Base-by-base conservation (phyloP, 2,797 vertebrate species). In the Dendrocincla fuliginosa region DNA sequence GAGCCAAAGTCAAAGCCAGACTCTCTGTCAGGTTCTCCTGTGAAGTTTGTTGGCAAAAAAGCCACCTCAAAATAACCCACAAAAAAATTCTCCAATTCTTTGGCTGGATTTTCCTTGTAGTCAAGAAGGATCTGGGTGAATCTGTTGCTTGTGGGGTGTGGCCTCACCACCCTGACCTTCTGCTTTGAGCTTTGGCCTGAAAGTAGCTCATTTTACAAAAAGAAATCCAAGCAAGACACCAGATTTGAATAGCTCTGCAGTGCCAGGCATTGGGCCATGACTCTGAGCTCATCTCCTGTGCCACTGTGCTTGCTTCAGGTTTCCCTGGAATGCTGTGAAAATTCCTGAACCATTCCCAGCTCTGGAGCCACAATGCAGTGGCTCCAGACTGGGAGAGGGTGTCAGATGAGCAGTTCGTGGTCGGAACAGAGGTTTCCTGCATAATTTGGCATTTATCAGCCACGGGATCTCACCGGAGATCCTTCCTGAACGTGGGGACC, bases 241-340 rank as follows among this genome's bases (percentile, higher is more conserved):
- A n/a, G 49, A 32, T 39, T 86, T 49, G 35, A 93, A 30, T 22
- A 71, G 32, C 55, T 92, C 93, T 93, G 93, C 93, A 93, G 92
- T 84, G 67, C 27, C 74, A 94, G 94, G 93, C 85, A 57, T 16
- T 17, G 76, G 92, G 76, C 95, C 87, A 83, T 3, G 13, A 16
- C 60, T 78, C 83, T 70, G 71, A 95, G 84, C 84, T 87, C 68
- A 84, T 49, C 0, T 2, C 35, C 76, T 44, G 4, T 20, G 49
- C 47, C 24, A 6, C 52, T 33, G 9, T 17, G 53, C 57, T 87
- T 3, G 5, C 16, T 74, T 56, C 87, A 67, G 55, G 20, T 49
- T 94, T 81, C 44, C 70, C 53, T 75, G 83, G 67, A 55, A 73
- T 7, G 9, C 9, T 0, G 0, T 55, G 63, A 81, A 81, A 73